Percentiles rank a stretch among this genome's conserved stretches.
Evolutionary conservation across 1,140 invertebrate genomes (phyloP).

Genomic region (Pygmarrhopalites habei): DNA sequence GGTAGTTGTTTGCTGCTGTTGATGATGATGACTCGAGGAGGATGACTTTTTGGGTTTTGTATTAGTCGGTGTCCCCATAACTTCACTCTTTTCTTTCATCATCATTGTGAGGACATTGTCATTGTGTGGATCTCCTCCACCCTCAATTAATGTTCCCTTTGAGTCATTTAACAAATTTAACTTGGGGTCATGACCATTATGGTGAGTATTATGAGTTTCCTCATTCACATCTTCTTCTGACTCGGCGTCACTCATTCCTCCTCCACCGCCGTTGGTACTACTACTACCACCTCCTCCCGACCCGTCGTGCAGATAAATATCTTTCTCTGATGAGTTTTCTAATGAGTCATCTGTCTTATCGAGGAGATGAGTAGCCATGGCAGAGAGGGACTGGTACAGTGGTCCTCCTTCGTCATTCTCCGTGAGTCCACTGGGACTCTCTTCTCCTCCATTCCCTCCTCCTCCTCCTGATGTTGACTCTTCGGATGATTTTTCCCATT

Average conservation of each 20-base stretch:
- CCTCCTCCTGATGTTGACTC: conserved; percentile 2
- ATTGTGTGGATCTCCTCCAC: neutral
- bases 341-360: conserved; percentile 23
- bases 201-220: conserved; percentile 4
- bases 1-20: conserved; percentile 21
- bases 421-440: neutral
- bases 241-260: conserved; percentile 17
- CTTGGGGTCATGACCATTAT: neutral
- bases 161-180: neutral
- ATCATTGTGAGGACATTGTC: neutral
- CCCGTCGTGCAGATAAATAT: conserved; percentile 30
- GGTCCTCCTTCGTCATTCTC: conserved; percentile 20
- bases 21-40: neutral
- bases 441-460: neutral
- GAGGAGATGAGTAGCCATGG: conserved; percentile 32
- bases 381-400: conserved; percentile 29
- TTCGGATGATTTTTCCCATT: conserved; percentile 23
- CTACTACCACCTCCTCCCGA: too few relatives aligned
- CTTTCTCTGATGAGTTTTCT: conserved; percentile 37
- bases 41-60: neutral
- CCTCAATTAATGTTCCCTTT: neutral
- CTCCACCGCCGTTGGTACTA: neutral
- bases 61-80: neutral
- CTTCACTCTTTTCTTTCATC: conserved; percentile 1
- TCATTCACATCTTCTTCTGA: conserved; percentile 13